Evolutionary conservation across 2,888 invertebrate genomes (phyloP).

Genomic region (Spisula subtruncata): DNA sequence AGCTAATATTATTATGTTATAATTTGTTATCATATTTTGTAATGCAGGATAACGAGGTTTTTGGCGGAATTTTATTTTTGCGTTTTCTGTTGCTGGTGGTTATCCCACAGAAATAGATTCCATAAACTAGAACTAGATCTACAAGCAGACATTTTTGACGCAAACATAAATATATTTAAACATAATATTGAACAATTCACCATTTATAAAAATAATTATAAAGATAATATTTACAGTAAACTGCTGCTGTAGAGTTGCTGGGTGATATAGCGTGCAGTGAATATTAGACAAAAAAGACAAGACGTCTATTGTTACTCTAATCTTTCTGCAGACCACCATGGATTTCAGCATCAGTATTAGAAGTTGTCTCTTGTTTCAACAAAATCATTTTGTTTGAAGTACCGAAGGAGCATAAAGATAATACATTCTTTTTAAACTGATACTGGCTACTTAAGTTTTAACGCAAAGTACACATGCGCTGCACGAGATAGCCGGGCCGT

Average conservation of each 20-base stretch:
- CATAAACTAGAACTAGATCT: too few species aligned
- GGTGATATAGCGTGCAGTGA: not conserved
- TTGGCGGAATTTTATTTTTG: too few species aligned
- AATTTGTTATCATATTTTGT: too few species aligned
- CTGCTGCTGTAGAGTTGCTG: not conserved
- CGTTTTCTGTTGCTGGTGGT: too few species aligned
- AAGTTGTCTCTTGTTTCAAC: not conserved
- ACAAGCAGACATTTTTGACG: too few species aligned
- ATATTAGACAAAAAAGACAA: not conserved
- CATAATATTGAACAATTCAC: too few species aligned
- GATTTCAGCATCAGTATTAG: not conserved
- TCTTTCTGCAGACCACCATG: conserved; percentile 2
- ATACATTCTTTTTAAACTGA: not conserved
- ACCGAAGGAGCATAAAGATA: not conserved
- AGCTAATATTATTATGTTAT: too few species aligned
- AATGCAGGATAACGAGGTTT: too few species aligned
- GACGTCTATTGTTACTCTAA: not conserved
- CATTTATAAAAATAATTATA: too few species aligned
- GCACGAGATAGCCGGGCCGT: not conserved
- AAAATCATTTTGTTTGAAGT: conserved; percentile 6
- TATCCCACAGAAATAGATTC: too few species aligned
- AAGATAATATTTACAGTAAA: not conserved
- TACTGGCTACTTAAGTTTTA: not conserved
- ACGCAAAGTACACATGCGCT: conserved; percentile 4
- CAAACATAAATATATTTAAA: too few species aligned